Percentiles rank a stretch among this genome's conserved stretches.
Evolutionary conservation across 1,140 invertebrate genomes (phyloP).

Genomic region (Pseudobourletiella spinata): DNA sequence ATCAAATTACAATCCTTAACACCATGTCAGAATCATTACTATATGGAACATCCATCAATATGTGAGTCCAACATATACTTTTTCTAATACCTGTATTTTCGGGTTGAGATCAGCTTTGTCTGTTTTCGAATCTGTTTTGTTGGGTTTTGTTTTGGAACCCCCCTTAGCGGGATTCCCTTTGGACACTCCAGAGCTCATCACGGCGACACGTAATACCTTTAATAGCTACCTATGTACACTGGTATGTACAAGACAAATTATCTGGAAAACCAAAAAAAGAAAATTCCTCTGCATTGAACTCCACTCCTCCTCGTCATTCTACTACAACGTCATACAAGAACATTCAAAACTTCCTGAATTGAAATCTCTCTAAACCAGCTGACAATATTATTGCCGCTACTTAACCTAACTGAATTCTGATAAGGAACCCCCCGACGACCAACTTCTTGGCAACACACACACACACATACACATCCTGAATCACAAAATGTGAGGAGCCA

Average conservation of each 20-base stretch:
- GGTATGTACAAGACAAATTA: conserved; percentile 45
- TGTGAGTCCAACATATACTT: too few relatives aligned
- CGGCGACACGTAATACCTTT: background rate
- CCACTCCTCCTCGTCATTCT: background rate
- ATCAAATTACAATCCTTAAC: conserved; percentile 2
- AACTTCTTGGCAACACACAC: too few relatives aligned
- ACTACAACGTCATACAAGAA: background rate
- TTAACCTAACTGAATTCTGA: too few relatives aligned
- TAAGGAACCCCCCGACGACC: too few relatives aligned
- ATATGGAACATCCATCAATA: too few relatives aligned
- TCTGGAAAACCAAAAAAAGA: conserved; percentile 4
- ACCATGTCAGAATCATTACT: background rate
- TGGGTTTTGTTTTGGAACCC: conserved; percentile 20
- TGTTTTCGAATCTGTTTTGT: conserved; percentile 36
- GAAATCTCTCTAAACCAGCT: background rate
- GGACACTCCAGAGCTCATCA: conserved; percentile 36
- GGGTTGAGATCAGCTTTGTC: conserved; percentile 38
- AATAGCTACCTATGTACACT: conserved; percentile 44
- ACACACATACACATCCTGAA: too few relatives aligned
- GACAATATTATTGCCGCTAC: too few relatives aligned
- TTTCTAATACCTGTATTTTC: conserved; percentile 36
- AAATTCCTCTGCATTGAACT: background rate
- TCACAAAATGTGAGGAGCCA: too few relatives aligned
- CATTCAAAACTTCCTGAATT: background rate
- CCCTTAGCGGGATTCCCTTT: conserved; percentile 24